Evolutionary conservation across 2,797 vertebrate genomes (phyloP).

Genomic region (Dicrostonyx torquatus): DNA sequence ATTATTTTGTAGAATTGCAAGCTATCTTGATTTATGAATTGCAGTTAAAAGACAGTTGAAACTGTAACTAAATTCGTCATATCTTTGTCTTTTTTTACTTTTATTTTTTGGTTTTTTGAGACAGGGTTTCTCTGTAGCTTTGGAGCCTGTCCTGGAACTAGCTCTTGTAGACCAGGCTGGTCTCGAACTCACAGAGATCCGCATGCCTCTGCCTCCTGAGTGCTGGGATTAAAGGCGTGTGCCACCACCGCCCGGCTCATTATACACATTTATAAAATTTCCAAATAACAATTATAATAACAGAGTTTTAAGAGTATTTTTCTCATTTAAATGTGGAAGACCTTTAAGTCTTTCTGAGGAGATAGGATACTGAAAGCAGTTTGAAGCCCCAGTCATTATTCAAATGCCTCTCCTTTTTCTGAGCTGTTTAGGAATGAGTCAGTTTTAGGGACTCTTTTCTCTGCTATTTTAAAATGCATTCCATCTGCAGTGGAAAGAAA

Average conservation of each 20-base stretch:
- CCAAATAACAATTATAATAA: background rate
- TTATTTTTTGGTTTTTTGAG: no score
- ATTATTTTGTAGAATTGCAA: background rate
- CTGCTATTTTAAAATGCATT: background rate
- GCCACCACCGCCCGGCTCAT: no score
- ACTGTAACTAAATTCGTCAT: background rate
- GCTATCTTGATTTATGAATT: background rate
- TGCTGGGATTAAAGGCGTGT: no score
- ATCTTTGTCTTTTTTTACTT: background rate
- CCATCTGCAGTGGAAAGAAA: background rate
- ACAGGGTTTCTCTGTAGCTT: no score
- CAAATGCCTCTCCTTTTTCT: background rate
- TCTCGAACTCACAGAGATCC: no score
- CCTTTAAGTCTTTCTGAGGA: background rate
- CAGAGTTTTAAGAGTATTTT: background rate
- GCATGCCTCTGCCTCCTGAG: no score
- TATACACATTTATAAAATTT: background rate
- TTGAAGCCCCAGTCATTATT: background rate
- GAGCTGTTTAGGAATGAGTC: background rate
- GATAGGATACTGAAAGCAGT: background rate
- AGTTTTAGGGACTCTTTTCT: background rate
- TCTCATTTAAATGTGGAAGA: background rate
- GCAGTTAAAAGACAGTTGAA: background rate
- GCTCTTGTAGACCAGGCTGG: no score
- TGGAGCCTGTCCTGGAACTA: no score